Percentiles rank a stretch among this genome's conserved stretches.
These are phyloP conservation scores for Sphaeramia orbicularis DNA, from an alignment of 2,797 vertebrate genomes.

Conservation along the genomic window DNA sequence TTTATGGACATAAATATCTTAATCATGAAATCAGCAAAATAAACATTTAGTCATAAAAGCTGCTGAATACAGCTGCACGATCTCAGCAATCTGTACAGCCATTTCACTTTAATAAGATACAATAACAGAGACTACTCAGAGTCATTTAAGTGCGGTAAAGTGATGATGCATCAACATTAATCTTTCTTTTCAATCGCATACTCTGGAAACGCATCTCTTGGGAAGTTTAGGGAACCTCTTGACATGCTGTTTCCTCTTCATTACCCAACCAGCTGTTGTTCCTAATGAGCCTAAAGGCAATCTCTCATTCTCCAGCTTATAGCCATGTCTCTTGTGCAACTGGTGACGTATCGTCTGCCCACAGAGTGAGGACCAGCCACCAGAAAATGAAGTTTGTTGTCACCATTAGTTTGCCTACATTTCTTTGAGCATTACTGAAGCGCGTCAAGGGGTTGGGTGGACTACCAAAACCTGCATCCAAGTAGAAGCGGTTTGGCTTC, in stretches of 20 bases:
- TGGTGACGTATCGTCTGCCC: constrained; percentile 73
- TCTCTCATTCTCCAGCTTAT: constrained; percentile 79
- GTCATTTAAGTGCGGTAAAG: constrained; percentile 73
- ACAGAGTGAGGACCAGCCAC: constrained; percentile 48
- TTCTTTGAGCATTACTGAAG: constrained; percentile 27
- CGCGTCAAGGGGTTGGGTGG: constrained; percentile 6
- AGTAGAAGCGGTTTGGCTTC: constrained; percentile 8
- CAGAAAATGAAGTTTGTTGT: constrained; percentile 51
- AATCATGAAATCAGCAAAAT: constrained; percentile 6
- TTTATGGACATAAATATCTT: background rate
- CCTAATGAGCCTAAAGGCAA: constrained; percentile 87
- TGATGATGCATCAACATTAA: constrained; percentile 83
- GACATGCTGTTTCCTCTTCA: constrained; percentile 88
- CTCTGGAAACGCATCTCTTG: constrained; percentile 79
- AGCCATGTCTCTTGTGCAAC: constrained; percentile 72
- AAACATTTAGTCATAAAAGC: background rate
- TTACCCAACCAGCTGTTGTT: constrained; percentile 90
- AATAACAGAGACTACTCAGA: constrained; percentile 50
- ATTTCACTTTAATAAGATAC: constrained; percentile 26
- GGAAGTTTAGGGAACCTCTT: constrained; percentile 85
- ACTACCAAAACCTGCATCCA: constrained; percentile 6
- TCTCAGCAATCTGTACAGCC: constrained; percentile 2
- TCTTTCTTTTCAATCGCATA: constrained; percentile 76
- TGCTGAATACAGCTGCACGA: background rate
- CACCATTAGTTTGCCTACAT: constrained; percentile 23